Conservation (phyloP, 2,113 vertebrate genomes). For the Bufo bufo region DNA sequence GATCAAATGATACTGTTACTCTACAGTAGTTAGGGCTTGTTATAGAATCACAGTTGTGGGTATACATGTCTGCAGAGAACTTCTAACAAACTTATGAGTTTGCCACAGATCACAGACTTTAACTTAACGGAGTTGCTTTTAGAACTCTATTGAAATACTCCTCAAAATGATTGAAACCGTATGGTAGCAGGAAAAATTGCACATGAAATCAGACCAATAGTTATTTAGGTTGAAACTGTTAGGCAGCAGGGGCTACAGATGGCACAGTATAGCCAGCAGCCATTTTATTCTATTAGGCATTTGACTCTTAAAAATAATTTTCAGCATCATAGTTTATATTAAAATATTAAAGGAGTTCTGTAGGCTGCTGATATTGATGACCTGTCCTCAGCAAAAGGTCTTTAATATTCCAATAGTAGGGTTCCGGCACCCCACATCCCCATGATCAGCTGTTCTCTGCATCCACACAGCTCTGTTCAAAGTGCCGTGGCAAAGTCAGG, state of each 20-base stretch:
- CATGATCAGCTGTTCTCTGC: too few species aligned
- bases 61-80: constrained; percentile 32
- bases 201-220: constrained; percentile 50
- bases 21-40: constrained; percentile 25
- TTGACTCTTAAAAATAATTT: background rate
- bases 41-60: constrained; percentile 30
- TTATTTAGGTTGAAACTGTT: constrained; percentile 26
- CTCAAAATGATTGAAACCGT: constrained; percentile 49
- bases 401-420: too few species aligned
- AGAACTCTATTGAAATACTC: constrained; percentile 33
- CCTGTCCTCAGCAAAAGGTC: too few species aligned
- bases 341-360: background rate
- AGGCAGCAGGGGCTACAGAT: constrained; percentile 15
- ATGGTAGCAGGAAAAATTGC: constrained; percentile 49
- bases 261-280: background rate
- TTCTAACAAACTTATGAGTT: constrained; percentile 47
- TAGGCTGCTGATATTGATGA: too few species aligned
- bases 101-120: constrained; percentile 47
- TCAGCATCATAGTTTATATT: background rate
- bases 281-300: background rate
- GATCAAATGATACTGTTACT: constrained; percentile 30
- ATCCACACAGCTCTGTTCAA: too few species aligned
- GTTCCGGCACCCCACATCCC: too few species aligned
- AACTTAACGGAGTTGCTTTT: constrained; percentile 45
- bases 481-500: too few species aligned